A percentile compares a stretch with the other conserved stretches of the same genome.
Conservation (phyloP, 2,113 vertebrate genomes). For the Sander vitreus region DNA sequence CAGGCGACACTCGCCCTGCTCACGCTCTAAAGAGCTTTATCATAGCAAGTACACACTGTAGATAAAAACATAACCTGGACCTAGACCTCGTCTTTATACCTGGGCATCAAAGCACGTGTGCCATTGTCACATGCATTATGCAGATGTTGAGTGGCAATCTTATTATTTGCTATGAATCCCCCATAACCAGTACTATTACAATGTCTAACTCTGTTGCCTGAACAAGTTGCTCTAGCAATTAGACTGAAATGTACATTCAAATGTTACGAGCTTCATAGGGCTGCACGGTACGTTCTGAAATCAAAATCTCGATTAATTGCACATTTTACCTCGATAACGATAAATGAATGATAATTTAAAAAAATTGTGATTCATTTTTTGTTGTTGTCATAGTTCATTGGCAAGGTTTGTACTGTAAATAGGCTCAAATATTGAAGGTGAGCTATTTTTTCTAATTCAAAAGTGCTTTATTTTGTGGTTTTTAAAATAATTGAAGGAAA, state of each 20-base stretch:
- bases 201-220: background rate
- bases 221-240: background rate
- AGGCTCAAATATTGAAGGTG: no score
- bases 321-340: no score
- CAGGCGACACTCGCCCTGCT: background rate
- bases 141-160: background rate
- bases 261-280: background rate
- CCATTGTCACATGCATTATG: background rate
- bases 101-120: background rate
- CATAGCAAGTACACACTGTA: background rate
- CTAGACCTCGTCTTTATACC: conserved; percentile 3
- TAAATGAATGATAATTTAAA: no score
- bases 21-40: conserved; percentile 31
- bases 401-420: no score
- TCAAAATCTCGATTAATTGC: no score
- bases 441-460: no score
- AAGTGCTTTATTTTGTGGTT: no score
- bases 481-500: no score
- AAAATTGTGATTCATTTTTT: no score
- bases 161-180: background rate
- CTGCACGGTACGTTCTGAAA: no score
- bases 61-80: conserved; percentile 41
- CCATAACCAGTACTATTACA: background rate
- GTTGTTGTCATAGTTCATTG: no score
- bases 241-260: background rate